A percentile compares a stretch with the other conserved stretches of the same genome.
Evolutionary conservation across 2,797 vertebrate species (phyloP).

Genomic region (Sebastes minor): DNA sequence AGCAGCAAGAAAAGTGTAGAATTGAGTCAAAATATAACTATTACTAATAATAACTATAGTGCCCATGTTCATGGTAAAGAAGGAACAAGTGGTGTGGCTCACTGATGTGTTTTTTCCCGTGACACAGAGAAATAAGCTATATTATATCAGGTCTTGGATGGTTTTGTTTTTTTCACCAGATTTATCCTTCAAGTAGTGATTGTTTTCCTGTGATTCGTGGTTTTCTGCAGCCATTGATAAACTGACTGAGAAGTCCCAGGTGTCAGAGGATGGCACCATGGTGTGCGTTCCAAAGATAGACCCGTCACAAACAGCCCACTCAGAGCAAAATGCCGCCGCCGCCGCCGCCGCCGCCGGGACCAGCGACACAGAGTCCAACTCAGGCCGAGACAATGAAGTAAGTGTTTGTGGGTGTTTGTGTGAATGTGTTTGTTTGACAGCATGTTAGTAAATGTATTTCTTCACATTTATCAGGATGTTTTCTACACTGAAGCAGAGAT

Average conservation of each 20-base stretch:
- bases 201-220: not conserved
- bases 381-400: constrained; percentile 83
- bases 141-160: not conserved
- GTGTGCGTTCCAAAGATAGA: constrained; percentile 85
- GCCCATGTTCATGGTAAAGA: not conserved
- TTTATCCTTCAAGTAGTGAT: not conserved
- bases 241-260: constrained; percentile 96
- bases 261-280: constrained; percentile 97
- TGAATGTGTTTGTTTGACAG: not conserved
- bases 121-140: not conserved
- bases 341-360: constrained; percentile 51
- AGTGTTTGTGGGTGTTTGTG: not conserved
- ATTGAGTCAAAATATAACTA: not conserved
- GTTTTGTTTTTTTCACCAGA: no score
- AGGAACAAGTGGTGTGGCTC: no score
- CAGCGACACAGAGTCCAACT: constrained; percentile 85
- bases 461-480: constrained; percentile 81
- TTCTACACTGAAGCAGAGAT: constrained; percentile 85
- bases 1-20: not conserved
- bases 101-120: not conserved
- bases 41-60: no score
- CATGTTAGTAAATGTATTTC: not conserved
- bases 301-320: constrained; percentile 53
- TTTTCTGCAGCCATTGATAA: constrained; percentile 90
- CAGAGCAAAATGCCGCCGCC: constrained; percentile 69